Evolutionary conservation across 2,113 vertebrate genomes (phyloP).

Genomic region (Microtus ochrogaster): DNA sequence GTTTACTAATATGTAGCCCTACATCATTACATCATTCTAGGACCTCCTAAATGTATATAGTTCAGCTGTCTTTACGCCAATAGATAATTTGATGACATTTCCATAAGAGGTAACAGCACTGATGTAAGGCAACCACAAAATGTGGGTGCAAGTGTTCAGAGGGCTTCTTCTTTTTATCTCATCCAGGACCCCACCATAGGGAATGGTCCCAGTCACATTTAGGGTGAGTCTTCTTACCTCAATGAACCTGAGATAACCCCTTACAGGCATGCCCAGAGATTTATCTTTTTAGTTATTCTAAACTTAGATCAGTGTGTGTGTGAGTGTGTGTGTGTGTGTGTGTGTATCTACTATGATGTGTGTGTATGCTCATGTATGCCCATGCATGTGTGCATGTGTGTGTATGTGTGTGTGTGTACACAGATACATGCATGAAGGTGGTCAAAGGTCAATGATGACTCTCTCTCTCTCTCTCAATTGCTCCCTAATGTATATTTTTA

Average conservation of each 20-base stretch:
- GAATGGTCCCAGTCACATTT: not conserved
- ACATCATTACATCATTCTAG: not conserved
- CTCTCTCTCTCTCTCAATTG: not conserved
- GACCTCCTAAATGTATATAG: not conserved
- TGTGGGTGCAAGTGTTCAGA: not conserved
- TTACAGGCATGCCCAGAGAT: not conserved
- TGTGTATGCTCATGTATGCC: not conserved
- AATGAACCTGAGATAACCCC: not conserved
- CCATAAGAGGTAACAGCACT: not conserved
- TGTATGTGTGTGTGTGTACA: not conserved
- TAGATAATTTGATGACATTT: conserved; percentile 7
- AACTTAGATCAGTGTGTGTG: not conserved
- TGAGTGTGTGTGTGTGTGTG: not conserved
- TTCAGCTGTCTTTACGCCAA: not conserved
- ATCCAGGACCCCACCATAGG: not conserved
- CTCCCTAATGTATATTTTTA: not conserved
- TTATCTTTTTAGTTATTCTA: not conserved
- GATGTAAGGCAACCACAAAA: not conserved
- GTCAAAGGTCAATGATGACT: not conserved
- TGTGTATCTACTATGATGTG: not conserved
- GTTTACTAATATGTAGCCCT: not conserved
- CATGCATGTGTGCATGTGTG: not conserved
- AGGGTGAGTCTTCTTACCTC: not conserved
- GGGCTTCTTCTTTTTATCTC: not conserved
- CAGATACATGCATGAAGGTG: not conserved